These are phyloP conservation scores for Caenorhabditis zanzibari DNA, from an alignment of 2,888 invertebrate genomes.

Conservation along the genomic window DNA sequence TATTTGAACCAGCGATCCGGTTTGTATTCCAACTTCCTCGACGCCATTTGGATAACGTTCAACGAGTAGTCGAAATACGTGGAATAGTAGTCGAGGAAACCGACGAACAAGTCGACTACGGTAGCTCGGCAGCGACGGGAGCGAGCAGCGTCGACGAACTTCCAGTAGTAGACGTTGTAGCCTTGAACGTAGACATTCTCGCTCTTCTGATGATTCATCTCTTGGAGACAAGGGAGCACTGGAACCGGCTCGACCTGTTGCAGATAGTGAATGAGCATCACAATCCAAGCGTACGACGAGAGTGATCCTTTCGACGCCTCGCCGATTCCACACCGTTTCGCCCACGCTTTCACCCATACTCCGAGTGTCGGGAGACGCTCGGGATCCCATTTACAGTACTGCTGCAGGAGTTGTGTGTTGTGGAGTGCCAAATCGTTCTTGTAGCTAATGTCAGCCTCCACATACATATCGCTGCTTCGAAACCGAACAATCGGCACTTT, in stretches of 20 bases:
- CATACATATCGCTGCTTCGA: conserved; percentile 74
- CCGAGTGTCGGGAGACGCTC: conserved; percentile 83
- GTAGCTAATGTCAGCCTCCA: conserved; percentile 85
- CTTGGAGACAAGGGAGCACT: conserved; percentile 87
- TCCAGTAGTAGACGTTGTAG: conserved; percentile 73
- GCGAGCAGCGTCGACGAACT: conserved; percentile 64
- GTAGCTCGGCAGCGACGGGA: conserved; percentile 44
- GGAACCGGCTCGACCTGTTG: conserved; percentile 85
- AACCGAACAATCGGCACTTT: conserved; percentile 88
- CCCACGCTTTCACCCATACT: conserved; percentile 73
- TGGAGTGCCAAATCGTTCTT: conserved; percentile 86
- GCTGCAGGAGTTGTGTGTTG: conserved; percentile 86
- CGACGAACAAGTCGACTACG: conserved; percentile 72
- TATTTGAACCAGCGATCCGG: conserved; percentile 85
- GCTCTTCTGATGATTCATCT: conserved; percentile 84
- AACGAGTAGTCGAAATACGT: conserved; percentile 75
- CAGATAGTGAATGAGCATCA: conserved; percentile 87
- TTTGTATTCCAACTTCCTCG: conserved; percentile 75
- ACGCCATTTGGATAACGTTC: conserved; percentile 69
- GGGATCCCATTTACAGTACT: conserved; percentile 85
- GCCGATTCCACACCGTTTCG: conserved; percentile 82
- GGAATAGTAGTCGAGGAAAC: conserved; percentile 85
- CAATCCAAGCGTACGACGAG: conserved; percentile 87
- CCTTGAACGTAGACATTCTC: conserved; percentile 66
- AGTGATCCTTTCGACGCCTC: conserved; percentile 87